A percentile compares a stretch with the other conserved stretches of the same genome.
These are phyloP conservation scores for Neodon shergylaensis DNA, from an alignment of 2,113 vertebrate genomes.

Conservation along the genomic window DNA sequence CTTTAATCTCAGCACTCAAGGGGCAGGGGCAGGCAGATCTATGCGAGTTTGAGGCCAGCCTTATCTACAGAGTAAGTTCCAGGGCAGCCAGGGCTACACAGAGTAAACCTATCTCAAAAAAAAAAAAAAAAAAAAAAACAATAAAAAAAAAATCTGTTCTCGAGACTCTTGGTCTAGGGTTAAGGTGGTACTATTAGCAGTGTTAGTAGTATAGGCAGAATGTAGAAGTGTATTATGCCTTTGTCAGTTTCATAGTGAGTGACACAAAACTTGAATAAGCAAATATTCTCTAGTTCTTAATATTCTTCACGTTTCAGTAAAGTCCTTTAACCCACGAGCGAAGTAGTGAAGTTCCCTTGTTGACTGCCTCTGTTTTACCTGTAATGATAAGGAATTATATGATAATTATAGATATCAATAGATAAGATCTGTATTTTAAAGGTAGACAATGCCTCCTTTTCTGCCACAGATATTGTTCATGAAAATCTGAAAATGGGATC, in stretches of 20 bases:
- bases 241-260: background rate
- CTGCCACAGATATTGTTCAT: constrained; percentile 95
- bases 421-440: constrained; percentile 10
- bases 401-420: background rate
- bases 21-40: background rate
- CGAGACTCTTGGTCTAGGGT: constrained; percentile 24
- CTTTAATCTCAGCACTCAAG: background rate
- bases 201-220: background rate
- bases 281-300: background rate
- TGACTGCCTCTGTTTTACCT: background rate
- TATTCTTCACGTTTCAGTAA: background rate
- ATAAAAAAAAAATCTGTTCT: background rate
- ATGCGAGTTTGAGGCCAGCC: background rate
- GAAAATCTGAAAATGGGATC: constrained; percentile 99
- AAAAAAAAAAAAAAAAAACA: background rate
- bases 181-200: constrained; percentile 23
- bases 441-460: constrained; percentile 52
- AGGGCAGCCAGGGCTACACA: background rate
- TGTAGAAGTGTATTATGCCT: background rate
- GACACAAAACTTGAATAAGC: background rate
- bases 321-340: background rate
- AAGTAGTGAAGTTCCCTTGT: background rate
- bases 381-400: background rate
- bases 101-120: background rate
- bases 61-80: background rate